Base-by-base conservation (phyloP, 1,140 invertebrate genomes). In the Caenorhabditis inopinata region DNA sequence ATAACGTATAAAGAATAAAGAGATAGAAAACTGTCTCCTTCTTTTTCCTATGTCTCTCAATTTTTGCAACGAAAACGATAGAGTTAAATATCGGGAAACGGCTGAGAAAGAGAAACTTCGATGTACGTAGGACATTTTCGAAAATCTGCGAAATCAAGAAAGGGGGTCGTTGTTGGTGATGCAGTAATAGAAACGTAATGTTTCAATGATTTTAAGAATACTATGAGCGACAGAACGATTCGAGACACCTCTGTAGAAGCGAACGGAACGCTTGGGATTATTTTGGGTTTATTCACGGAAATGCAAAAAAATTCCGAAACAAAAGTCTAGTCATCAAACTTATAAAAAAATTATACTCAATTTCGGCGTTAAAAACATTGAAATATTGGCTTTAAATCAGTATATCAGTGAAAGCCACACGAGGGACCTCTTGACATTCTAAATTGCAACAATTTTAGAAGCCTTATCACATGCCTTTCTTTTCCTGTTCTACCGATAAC, bases 61-160 rank as follows among this genome's bases (percentile, higher is more conserved):
- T 68, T 68, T 68, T 68, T 68, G 58, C 58, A 68, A 68, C 58
- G 32, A 58, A 29, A 32, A 42, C 14, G n/a, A 38, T 32, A 42
- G 23, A 29, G 58, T 23, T 18, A 38, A 42, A 68, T 68, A 42
- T 11, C 35, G 29, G 38, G 58, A 68, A 21, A 68, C 25, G 25
- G 11, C 16, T 38, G 25, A 58, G 27, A 68, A 29, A 18, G 12
- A 18, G 14, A 9, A 32, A 21, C 11, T 53, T 53, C 7, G 21
- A 27, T 11, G 49, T 12, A 18, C 14, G 47, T 48, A 25, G 49
- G 21, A 16, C 49, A 32, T 68, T 68, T 68, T 68, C 58, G 58
- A 68, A 68, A 68, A 68, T 68, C 58, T 6, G 38, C 58, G 58
- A 68, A 68, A 68, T 38, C 11, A 9, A 25, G 27, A 29, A 5